Percentiles rank a stretch among this genome's conserved stretches.
These are phyloP conservation scores for Esperia sulphurella DNA, from an alignment of 2,888 invertebrate genomes.

Conservation along the genomic window DNA sequence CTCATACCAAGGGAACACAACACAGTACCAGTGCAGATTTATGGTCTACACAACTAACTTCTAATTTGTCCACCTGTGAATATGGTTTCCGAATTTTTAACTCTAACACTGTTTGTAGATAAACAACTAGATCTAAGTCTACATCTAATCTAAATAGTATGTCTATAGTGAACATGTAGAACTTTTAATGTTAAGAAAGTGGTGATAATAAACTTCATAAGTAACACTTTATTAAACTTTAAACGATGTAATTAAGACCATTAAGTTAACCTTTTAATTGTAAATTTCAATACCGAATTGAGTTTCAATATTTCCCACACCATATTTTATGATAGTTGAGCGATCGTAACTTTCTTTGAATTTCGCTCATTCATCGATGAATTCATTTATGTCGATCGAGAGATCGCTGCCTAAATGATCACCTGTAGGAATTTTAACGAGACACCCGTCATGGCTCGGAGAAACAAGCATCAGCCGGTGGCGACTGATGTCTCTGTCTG, in stretches of 20 bases:
- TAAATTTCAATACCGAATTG: neutral
- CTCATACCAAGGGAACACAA: too few species aligned
- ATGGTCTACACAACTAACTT: too few species aligned
- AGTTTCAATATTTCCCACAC: constrained; percentile 29
- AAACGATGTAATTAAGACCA: neutral
- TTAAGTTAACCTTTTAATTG: neutral
- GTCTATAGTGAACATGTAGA: too few species aligned
- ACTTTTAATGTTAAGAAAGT: too few species aligned
- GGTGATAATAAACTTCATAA: too few species aligned
- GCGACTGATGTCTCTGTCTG: constrained; percentile 32
- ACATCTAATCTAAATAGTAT: too few species aligned
- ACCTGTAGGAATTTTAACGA: constrained; percentile 41
- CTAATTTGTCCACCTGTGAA: too few species aligned
- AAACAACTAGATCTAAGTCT: too few species aligned
- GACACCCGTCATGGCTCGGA: constrained; percentile 30
- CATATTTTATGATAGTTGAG: constrained; percentile 32
- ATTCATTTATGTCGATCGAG: constrained; percentile 10
- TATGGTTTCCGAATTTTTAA: too few species aligned
- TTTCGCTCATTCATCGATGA: constrained; percentile 32
- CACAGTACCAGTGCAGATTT: too few species aligned
- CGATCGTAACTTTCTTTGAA: constrained; percentile 35
- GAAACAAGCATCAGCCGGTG: constrained; percentile 32
- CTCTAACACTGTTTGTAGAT: too few species aligned
- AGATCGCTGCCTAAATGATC: constrained; percentile 22
- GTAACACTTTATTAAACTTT: neutral